Conservation (phyloP, 2,797 vertebrate species). For the Aeoliscus strigatus region DNA sequence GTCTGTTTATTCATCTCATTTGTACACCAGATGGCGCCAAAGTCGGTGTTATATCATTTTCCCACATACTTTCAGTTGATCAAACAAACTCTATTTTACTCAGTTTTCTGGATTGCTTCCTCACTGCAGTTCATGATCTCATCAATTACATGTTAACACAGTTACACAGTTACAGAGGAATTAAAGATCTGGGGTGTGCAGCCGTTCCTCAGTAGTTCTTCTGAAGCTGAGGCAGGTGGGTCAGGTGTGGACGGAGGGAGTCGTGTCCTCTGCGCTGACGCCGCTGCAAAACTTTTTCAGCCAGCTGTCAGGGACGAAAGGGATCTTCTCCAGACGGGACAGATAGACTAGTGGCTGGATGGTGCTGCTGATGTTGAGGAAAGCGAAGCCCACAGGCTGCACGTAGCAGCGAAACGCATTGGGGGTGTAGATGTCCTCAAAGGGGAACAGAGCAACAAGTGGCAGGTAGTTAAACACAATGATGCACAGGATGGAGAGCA, state of each 20-base stretch:
- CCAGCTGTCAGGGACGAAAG: slow-evolving; percentile 56
- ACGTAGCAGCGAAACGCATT: slow-evolving; percentile 72
- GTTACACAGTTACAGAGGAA: too few species aligned
- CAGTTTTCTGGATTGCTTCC: too few species aligned
- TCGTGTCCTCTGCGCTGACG: slow-evolving; percentile 6
- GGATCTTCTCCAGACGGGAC: slow-evolving; percentile 68
- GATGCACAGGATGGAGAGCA: slow-evolving; percentile 71
- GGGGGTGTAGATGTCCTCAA: slow-evolving; percentile 66
- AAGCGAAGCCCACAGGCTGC: slow-evolving; percentile 69
- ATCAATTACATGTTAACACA: too few species aligned
- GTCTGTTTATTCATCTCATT: slow-evolving; percentile 12
- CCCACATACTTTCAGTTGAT: too few species aligned
- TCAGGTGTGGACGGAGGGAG: slow-evolving; percentile 11
- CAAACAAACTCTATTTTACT: too few species aligned
- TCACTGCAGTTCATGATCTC: neutral
- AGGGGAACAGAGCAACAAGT: slow-evolving; percentile 71
- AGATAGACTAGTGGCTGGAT: slow-evolving; percentile 75
- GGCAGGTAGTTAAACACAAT: slow-evolving; percentile 75
- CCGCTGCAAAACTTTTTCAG: slow-evolving; percentile 39
- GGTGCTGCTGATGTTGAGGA: slow-evolving; percentile 77
- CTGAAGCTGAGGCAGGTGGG: slow-evolving; percentile 8
- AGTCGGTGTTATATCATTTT: slow-evolving; percentile 16
- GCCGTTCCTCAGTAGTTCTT: neutral
- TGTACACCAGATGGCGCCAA: slow-evolving; percentile 64
- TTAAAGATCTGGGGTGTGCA: too few species aligned